Percentiles rank a stretch among this genome's conserved stretches.
These are phyloP conservation scores for Colletes latitarsis DNA, from an alignment of 1,140 invertebrate genomes.

Conservation along the genomic window DNA sequence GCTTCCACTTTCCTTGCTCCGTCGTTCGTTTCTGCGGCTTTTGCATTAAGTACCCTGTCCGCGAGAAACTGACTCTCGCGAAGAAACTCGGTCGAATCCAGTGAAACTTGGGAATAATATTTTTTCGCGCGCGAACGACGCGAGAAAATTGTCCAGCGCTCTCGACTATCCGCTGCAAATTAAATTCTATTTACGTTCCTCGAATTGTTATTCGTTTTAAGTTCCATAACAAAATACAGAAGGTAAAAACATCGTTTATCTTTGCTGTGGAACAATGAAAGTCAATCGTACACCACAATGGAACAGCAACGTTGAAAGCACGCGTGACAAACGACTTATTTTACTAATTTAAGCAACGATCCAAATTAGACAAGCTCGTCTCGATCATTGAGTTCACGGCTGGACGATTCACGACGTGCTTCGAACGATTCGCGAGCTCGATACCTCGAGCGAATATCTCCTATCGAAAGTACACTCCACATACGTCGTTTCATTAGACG, in stretches of 20 bases:
- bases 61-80: constrained; percentile 50
- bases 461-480: background rate
- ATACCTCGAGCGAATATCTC: too few species aligned
- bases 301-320: too few species aligned
- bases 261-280: too few species aligned
- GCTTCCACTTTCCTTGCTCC: constrained; percentile 16
- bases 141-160: background rate
- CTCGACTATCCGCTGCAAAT: background rate
- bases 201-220: background rate
- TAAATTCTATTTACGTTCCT: background rate
- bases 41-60: constrained; percentile 60
- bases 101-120: constrained; percentile 2
- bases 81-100: constrained; percentile 70
- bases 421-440: too few species aligned
- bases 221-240: too few species aligned
- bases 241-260: too few species aligned
- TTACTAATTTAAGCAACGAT: too few species aligned
- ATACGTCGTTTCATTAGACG: background rate
- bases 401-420: too few species aligned
- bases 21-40: constrained; percentile 48
- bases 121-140: background rate
- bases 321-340: too few species aligned
- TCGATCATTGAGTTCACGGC: too few species aligned
- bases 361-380: too few species aligned
- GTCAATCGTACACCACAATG: too few species aligned